Evolutionary conservation across 2,888 invertebrate species (phyloP).

Genomic region (Polyommatus icarus): DNA sequence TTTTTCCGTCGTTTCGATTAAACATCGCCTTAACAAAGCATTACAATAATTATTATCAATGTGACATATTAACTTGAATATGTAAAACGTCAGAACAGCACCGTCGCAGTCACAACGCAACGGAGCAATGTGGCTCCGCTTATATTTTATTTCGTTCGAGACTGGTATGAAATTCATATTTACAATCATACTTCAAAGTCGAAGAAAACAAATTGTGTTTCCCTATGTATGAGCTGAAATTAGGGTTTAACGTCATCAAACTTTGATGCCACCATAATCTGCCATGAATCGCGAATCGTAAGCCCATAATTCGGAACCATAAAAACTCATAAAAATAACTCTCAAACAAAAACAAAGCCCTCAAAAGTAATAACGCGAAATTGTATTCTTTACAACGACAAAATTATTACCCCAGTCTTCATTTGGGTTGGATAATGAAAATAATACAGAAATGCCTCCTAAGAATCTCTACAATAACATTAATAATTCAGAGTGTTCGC

Average conservation of each 20-base stretch:
- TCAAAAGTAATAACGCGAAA: slow-evolving; percentile 42
- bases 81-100: background rate
- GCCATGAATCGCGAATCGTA: background rate
- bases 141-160: background rate
- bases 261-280: slow-evolving; percentile 17
- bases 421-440: slow-evolving; percentile 47
- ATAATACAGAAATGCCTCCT: slow-evolving; percentile 46
- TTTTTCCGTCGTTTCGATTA: too few relatives aligned
- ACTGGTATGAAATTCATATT: background rate
- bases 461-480: slow-evolving; percentile 48
- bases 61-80: too few relatives aligned
- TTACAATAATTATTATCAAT: too few relatives aligned
- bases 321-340: slow-evolving; percentile 21
- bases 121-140: background rate
- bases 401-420: slow-evolving; percentile 45
- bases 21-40: too few relatives aligned
- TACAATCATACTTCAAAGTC: background rate
- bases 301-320: slow-evolving; percentile 22
- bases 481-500: slow-evolving; percentile 51
- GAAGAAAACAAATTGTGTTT: background rate
- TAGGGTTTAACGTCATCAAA: background rate
- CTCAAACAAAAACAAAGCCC: slow-evolving; percentile 36
- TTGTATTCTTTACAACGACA: slow-evolving; percentile 38
- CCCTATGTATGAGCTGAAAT: background rate
- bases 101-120: background rate